Percentiles rank a stretch among this genome's conserved stretches.
phyloP scores from a whole-genome alignment of 2,113 vertebrate species.

The Menidia beryllina region DNA sequence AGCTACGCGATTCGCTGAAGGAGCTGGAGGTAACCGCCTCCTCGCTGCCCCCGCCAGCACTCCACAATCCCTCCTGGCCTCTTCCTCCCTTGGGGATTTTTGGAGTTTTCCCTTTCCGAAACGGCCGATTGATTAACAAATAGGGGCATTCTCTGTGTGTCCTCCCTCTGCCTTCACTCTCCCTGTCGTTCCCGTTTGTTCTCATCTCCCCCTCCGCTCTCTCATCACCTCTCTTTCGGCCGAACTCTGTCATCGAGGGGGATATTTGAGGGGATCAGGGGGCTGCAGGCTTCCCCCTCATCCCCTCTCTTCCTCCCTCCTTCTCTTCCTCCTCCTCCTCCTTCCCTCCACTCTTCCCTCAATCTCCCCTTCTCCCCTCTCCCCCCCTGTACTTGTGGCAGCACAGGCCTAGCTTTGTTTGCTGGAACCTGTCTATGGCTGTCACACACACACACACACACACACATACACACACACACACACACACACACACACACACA shows the following conservation, averaged over 20 bases:
- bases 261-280: slow-evolving; percentile 91
- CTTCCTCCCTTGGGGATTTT: slow-evolving; percentile 72
- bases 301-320: slow-evolving; percentile 61
- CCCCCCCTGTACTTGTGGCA: slow-evolving; percentile 83
- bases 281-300: slow-evolving; percentile 82
- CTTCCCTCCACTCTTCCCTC: slow-evolving; percentile 57
- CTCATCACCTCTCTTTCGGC: slow-evolving; percentile 81
- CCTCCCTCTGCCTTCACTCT: slow-evolving; percentile 67
- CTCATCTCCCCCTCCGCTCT: slow-evolving; percentile 72
- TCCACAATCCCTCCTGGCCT: slow-evolving; percentile 30
- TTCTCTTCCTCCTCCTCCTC: slow-evolving; percentile 51
- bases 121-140: slow-evolving; percentile 86
- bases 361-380: not conserved
- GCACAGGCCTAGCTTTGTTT: slow-evolving; percentile 92
- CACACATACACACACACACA: slow-evolving; percentile 36
- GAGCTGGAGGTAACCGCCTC: slow-evolving; percentile 91
- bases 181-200: slow-evolving; percentile 75
- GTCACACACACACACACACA: slow-evolving; percentile 41
- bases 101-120: slow-evolving; percentile 81
- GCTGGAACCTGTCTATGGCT: slow-evolving; percentile 75
- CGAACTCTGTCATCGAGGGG: slow-evolving; percentile 91
- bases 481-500: slow-evolving; percentile 37
- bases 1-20: slow-evolving; percentile 91
- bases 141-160: slow-evolving; percentile 86
- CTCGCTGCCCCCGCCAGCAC: slow-evolving; percentile 12